Evolutionary conservation across 2,888 invertebrate species (phyloP), one percentile per base, ranked within the genome.

Genomic region (Athalia circularis): DNA sequence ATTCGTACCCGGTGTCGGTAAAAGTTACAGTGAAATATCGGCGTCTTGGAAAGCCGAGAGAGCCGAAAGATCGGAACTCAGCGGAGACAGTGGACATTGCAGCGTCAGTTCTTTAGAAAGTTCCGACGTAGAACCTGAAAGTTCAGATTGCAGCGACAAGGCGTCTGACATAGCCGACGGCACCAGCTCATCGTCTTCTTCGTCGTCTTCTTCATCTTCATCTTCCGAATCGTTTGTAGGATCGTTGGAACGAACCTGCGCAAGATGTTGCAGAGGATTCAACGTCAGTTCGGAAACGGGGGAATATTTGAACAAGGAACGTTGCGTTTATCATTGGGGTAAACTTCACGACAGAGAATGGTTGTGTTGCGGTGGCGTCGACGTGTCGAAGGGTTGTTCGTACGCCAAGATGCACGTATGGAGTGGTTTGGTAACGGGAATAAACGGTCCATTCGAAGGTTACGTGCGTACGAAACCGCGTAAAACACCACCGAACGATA

Each of bases 251-350:
- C 92, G 93, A 85, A 92, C 92, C 79, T 96, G 96, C 90, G 93
- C 93, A 47, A 92, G 97, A 78, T 97, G 97, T 91, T 93, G 93
- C 80, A 93, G 93, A 84, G 92, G 92, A 65, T 98, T 96, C 90
- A 92, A 93, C 85, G 93, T 96, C 80, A 93, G 94, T 82, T 67
- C 77, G 0, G 92, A 93, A 48, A 92, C 93, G 80, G 95, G 95
- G 50, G 93, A 94, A 86, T 96, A 96, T 88, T 11, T 83, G 0
- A n/a, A 52, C 8, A 78, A 93, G 65, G 96, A 96, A 82, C 92
- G 93, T 79, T 99, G 99, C 91, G 88, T 92, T 15, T 96, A 97
- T 89, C 99, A 99, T 89, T 97, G 96, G 95, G 98, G 98, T 43
- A 95, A 96, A 84, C 90, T 95, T 47, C 91, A 92, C 65, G 80